These are phyloP conservation scores for Anthopleura xanthogrammica DNA, from an alignment of 92 coral and sea anemone species.

Conservation along the genomic window DNA sequence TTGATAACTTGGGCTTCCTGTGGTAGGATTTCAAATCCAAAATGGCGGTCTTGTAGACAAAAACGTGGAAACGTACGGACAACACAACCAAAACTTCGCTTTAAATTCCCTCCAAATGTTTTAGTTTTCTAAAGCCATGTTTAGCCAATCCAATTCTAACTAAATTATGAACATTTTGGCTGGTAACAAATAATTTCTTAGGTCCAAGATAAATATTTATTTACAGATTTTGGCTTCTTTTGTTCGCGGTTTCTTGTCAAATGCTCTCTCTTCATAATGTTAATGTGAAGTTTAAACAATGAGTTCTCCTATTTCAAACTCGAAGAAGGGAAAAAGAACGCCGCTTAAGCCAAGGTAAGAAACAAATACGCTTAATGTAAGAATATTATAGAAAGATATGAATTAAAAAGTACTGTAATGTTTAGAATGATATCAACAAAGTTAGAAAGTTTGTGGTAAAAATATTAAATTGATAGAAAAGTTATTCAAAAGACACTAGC, in stretches of 20 bases:
- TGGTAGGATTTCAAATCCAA: conserved; percentile 22
- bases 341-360: conserved; percentile 80
- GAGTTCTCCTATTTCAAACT: conserved; percentile 95
- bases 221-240: background rate
- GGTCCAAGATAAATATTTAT: background rate
- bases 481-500: too few relatives aligned
- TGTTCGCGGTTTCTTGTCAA: conserved; percentile 4
- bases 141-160: background rate
- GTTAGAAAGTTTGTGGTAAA: too few relatives aligned
- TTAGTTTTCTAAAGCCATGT: conserved; percentile 1
- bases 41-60: conserved; percentile 60
- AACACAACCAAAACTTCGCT: conserved; percentile 6
- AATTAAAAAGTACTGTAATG: too few relatives aligned
- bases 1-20: conserved; percentile 4
- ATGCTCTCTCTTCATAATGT: background rate
- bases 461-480: too few relatives aligned
- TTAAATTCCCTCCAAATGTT: background rate
- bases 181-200: background rate
- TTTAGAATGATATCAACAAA: too few relatives aligned
- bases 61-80: too few relatives aligned
- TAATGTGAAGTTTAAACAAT: conserved; percentile 19
- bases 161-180: background rate
- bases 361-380: background rate
- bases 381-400: background rate
- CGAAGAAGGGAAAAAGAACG: conserved; percentile 90